Evolutionary conservation across 2,113 vertebrate genomes (phyloP).

Genomic region (Mastomys natalensis): DNA sequence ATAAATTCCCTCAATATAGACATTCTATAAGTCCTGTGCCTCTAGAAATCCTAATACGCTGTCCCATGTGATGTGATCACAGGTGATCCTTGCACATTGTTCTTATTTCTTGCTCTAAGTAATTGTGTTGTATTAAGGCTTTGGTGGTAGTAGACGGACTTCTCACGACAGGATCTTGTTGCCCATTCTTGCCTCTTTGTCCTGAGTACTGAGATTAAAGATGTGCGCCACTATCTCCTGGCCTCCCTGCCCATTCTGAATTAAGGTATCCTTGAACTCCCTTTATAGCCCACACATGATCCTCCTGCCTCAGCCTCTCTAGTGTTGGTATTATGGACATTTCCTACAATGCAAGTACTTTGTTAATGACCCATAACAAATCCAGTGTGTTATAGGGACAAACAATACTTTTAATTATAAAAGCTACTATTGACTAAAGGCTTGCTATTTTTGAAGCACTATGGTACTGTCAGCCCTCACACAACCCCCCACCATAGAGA

Average conservation of each 20-base stretch:
- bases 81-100: neutral
- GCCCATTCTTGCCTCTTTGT: neutral
- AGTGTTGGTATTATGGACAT: neutral
- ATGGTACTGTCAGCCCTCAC: neutral
- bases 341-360: neutral
- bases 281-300: neutral
- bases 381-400: neutral
- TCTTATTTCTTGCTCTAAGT: neutral
- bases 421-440: neutral
- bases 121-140: neutral
- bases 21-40: too few species aligned
- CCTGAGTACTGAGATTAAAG: neutral
- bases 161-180: neutral
- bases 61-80: neutral
- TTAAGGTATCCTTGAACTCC: neutral
- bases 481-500: neutral
- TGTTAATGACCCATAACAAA: neutral
- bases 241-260: neutral
- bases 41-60: too few species aligned
- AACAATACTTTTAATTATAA: neutral
- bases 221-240: too few species aligned
- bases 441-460: neutral
- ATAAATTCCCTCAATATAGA: too few species aligned
- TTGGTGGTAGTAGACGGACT: neutral
- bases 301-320: neutral